These are phyloP conservation scores for Oriolus oriolus DNA, from an alignment of 2,113 vertebrate genomes.

Conservation along the genomic window DNA sequence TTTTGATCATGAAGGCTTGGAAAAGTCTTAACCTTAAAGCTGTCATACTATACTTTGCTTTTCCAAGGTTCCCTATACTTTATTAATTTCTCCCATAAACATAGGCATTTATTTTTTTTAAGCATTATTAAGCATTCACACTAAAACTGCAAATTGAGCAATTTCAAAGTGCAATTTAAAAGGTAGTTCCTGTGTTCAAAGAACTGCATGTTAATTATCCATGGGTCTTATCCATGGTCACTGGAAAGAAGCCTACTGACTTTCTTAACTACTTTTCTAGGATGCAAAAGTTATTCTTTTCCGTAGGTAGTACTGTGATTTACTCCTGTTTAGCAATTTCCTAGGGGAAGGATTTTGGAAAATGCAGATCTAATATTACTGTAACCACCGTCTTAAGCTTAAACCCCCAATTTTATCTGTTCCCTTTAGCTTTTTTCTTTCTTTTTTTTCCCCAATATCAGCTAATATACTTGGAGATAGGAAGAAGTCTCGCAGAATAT, in stretches of 20 bases:
- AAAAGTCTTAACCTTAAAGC: not conserved
- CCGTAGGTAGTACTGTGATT: not conserved
- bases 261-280: not conserved
- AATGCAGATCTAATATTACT: not conserved
- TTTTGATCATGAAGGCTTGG: slow-evolving; percentile 1
- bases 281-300: not conserved
- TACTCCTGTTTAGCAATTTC: not conserved
- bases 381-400: not conserved
- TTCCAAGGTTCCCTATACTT: not conserved
- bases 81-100: not conserved
- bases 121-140: not conserved
- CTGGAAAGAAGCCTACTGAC: not conserved
- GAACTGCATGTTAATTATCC: not conserved
- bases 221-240: not conserved
- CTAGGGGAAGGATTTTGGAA: not conserved
- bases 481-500: not conserved
- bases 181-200: not conserved
- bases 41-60: not conserved
- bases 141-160: not conserved
- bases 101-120: not conserved
- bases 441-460: not conserved
- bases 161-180: not conserved
- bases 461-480: not conserved
- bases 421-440: not conserved
- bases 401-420: not conserved